These are phyloP conservation scores for Brachyalestes nurse DNA, from an alignment of 2,797 vertebrate genomes.

Conservation along the genomic window DNA sequence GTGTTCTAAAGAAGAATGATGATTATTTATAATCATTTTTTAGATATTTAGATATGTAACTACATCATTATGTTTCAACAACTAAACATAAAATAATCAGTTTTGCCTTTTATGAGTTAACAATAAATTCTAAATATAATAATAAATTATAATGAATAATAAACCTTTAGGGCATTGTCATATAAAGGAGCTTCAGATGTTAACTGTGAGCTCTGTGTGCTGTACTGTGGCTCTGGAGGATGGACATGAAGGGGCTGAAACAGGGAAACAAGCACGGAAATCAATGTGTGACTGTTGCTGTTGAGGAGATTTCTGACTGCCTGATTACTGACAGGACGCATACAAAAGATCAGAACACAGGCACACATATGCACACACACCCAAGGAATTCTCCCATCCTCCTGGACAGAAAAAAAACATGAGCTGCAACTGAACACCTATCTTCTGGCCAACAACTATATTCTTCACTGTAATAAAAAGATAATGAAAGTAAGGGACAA, in stretches of 20 bases:
- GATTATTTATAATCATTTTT: neutral
- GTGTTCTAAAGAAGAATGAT: neutral
- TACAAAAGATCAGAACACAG: neutral
- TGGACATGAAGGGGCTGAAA: neutral
- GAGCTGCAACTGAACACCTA: neutral
- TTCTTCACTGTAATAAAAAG: neutral
- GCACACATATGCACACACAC: neutral
- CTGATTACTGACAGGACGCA: conserved; percentile 34
- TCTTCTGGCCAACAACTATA: neutral
- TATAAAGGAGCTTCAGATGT: neutral
- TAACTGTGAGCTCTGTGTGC: neutral
- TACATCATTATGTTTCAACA: neutral
- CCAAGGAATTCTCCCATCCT: neutral
- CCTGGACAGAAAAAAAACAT: neutral
- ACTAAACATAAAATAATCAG: neutral
- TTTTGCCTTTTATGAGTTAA: neutral
- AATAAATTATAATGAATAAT: too few species aligned
- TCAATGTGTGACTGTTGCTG: conserved; percentile 44
- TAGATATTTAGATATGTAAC: neutral
- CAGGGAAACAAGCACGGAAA: conserved; percentile 33
- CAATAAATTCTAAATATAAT: too few species aligned
- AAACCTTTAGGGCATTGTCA: neutral
- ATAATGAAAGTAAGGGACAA: neutral
- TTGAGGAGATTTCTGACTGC: conserved; percentile 40
- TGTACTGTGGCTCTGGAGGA: neutral